Evolutionary conservation across 2,888 invertebrate species (phyloP).

Genomic region (Pandemis cinnamomeana): DNA sequence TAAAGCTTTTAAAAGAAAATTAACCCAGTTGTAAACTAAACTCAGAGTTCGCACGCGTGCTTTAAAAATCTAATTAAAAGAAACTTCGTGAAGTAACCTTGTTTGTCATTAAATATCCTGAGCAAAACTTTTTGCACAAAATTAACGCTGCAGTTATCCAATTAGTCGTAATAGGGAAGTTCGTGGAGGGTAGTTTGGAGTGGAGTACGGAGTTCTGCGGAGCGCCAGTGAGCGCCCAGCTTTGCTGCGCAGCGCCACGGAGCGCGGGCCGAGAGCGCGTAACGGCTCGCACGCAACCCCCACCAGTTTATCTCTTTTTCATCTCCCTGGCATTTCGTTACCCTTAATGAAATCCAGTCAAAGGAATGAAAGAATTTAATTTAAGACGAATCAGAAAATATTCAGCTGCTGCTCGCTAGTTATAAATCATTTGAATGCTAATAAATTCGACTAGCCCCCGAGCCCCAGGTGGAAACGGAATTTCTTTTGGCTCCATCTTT

Average conservation of each 20-base stretch:
- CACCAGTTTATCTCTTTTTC: conserved; percentile 78
- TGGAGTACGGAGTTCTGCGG: conserved; percentile 23
- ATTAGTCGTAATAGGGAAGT: conserved; percentile 33
- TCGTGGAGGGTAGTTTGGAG: conserved; percentile 5
- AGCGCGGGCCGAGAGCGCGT: conserved; percentile 31
- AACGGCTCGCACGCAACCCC: conserved; percentile 47
- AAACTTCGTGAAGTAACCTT: conserved; percentile 27
- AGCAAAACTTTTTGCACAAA: conserved; percentile 27
- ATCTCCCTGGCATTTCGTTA: conserved; percentile 77
- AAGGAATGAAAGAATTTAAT: conserved; percentile 84
- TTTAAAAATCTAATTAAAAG: conserved; percentile 32
- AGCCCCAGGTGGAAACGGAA: conserved; percentile 79
- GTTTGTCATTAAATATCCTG: conserved; percentile 41
- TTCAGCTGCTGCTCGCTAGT: conserved; percentile 83
- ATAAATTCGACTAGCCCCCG: conserved; percentile 81
- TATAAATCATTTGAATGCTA: conserved; percentile 85
- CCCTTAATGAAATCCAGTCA: conserved; percentile 82
- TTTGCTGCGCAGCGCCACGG: conserved; percentile 35
- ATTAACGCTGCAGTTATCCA: conserved; percentile 39
- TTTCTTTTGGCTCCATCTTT: conserved; percentile 79
- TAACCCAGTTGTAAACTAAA: neutral
- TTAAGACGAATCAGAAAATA: conserved; percentile 84
- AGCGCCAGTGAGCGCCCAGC: conserved; percentile 34
- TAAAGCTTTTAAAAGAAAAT: neutral
- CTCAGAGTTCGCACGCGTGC: neutral